These are phyloP conservation scores for Bruchidius siliquastri DNA, from an alignment of 2,888 invertebrate species.

Conservation along the genomic window DNA sequence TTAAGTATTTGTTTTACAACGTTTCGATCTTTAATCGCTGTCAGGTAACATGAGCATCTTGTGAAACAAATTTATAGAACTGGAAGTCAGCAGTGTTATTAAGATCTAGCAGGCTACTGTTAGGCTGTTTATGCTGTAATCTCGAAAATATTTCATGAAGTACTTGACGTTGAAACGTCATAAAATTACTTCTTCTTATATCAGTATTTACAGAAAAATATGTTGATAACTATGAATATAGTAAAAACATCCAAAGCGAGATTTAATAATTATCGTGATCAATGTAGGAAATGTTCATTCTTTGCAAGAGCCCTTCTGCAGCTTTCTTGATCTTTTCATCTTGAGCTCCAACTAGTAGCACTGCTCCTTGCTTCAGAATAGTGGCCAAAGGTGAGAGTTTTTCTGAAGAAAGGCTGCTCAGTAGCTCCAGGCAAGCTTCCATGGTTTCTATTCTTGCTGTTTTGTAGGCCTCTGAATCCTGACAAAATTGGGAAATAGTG, in stretches of 20 bases:
- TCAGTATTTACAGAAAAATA: too few relatives aligned
- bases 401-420: conserved; percentile 42
- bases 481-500: too few relatives aligned
- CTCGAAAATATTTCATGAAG: too few relatives aligned
- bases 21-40: too few relatives aligned
- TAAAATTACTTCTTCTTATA: too few relatives aligned
- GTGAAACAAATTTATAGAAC: too few relatives aligned
- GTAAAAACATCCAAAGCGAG: neutral
- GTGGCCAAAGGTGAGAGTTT: conserved; percentile 42
- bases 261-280: conserved; percentile 40
- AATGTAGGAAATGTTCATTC: conserved; percentile 46
- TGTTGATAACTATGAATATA: neutral
- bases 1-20: too few relatives aligned
- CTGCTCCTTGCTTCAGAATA: conserved; percentile 45
- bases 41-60: too few relatives aligned
- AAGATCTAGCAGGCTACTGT: too few relatives aligned
- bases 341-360: conserved; percentile 41
- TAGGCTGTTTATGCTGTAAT: too few relatives aligned
- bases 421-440: conserved; percentile 76
- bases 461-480: conserved; percentile 83
- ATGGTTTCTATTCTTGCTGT: conserved; percentile 82
- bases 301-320: conserved; percentile 41
- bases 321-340: conserved; percentile 45
- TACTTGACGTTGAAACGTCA: too few relatives aligned
- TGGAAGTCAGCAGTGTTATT: too few relatives aligned